phyloP scores from a whole-genome alignment of 2,888 invertebrate genomes.

The Formica aserva region DNA sequence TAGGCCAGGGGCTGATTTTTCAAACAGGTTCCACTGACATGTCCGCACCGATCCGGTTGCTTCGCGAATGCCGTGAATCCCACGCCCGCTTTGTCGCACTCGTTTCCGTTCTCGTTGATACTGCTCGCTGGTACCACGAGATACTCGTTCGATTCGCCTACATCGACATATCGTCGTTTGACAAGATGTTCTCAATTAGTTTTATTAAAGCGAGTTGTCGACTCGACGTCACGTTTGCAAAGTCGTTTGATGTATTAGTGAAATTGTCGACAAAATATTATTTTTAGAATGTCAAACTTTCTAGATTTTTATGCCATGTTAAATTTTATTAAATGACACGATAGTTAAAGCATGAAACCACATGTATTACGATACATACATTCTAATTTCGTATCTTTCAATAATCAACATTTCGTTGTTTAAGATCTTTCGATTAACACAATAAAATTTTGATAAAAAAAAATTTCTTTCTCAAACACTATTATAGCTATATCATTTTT shows the following conservation, averaged over 20 bases:
- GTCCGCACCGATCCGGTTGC: constrained; percentile 86
- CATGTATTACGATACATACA: neutral
- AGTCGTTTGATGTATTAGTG: neutral
- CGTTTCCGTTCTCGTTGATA: constrained; percentile 84
- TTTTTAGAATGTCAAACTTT: neutral
- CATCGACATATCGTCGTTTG: neutral
- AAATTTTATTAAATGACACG: neutral
- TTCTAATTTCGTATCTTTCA: neutral
- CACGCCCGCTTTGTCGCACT: constrained; percentile 87
- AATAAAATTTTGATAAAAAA: neutral
- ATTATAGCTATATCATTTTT: neutral
- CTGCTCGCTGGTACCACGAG: constrained; percentile 83
- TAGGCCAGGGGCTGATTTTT: constrained; percentile 86
- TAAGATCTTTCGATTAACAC: neutral
- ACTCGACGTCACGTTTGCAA: neutral
- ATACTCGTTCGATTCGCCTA: constrained; percentile 82
- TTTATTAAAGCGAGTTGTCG: neutral
- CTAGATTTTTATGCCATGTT: neutral
- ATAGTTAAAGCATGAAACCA: neutral
- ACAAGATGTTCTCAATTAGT: neutral
- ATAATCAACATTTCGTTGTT: neutral
- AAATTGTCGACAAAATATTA: neutral
- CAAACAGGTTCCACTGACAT: constrained; percentile 85
- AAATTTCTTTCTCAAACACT: neutral
- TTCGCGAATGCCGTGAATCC: constrained; percentile 86